Evolutionary conservation across 2,113 vertebrate species (phyloP), one percentile per base, ranked within the genome.

Genomic region (Nanorana parkeri): DNA sequence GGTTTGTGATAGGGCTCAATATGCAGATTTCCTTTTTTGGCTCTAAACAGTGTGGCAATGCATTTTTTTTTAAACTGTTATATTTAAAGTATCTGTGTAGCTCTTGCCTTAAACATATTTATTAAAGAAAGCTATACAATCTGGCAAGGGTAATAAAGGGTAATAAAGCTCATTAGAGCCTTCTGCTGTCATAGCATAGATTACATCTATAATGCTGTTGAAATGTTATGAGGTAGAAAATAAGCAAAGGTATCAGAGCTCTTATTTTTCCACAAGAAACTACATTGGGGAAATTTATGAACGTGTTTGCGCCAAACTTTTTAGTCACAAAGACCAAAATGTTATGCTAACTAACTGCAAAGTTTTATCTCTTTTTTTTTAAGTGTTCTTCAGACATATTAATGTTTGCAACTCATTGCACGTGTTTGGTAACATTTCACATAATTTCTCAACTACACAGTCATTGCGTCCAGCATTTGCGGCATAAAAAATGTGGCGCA

Each of bases 1-100:
- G 76, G 75, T 54, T 71, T 77, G 85, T 86, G 85, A 87, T 86
- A 78, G 74, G 85, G 73, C 87, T 79, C 84, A 87, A 85, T 86
- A 56, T 1, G 5, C 84, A 84, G 82, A 76, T 85, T 58, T 84
- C 73, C 75, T 69, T 58, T 71, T 61, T 73, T 73, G 19, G 20
- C 17, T 64, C 20, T 54, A 32, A 54, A 67, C 47, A 74, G 47
- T 56, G 41, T 36, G 41, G 52, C 60, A 74, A 54, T 54, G 24
- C 19, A 75, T 21, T 36, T 7, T 26, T 41, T 68, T 68, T 10
- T 0, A 28, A 58, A 55, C 17, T 36, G n/a, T 32, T 29, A 29
- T 55, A 56, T 73, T 10, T 17, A 29, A 58, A 58, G 15, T 11
- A 21, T 15, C 19, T 3, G 26, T 11, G n/a, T 11, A 7, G 3